Evolutionary conservation across 2,888 invertebrate genomes (phyloP).

Genomic region (Adelognathus sp.): DNA sequence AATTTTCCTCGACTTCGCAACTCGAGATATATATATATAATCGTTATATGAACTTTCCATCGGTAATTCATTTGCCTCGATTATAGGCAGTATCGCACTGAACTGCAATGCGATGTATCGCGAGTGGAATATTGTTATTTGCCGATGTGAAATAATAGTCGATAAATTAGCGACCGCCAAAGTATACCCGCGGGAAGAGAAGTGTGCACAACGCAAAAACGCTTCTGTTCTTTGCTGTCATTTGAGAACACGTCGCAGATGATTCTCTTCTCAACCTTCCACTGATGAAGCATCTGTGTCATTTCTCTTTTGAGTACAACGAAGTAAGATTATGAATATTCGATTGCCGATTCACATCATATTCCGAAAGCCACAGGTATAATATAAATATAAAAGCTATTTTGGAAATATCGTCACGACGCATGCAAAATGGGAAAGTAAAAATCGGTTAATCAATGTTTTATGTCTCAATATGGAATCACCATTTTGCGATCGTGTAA

Average conservation of each 20-base stretch:
- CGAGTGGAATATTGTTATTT: neutral
- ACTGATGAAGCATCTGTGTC: no score
- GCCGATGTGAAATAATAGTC: conserved; percentile 2
- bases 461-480: neutral
- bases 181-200: neutral
- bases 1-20: conserved; percentile 35
- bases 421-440: neutral
- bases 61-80: conserved; percentile 48
- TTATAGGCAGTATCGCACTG: conserved; percentile 6
- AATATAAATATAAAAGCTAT: neutral
- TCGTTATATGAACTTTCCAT: conserved; percentile 49
- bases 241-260: neutral
- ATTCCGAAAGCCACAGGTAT: neutral
- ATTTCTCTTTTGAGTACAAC: neutral
- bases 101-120: neutral
- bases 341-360: neutral
- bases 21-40: conserved; percentile 22
- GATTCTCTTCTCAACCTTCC: no score
- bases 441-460: neutral
- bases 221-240: neutral
- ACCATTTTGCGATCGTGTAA: neutral
- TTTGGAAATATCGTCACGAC: neutral
- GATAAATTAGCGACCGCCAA: conserved; percentile 7
- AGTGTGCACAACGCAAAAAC: neutral
- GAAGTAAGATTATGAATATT: neutral